Evolutionary conservation across 2,113 vertebrate species (phyloP).

Genomic region (Probosciger aterrimus): DNA sequence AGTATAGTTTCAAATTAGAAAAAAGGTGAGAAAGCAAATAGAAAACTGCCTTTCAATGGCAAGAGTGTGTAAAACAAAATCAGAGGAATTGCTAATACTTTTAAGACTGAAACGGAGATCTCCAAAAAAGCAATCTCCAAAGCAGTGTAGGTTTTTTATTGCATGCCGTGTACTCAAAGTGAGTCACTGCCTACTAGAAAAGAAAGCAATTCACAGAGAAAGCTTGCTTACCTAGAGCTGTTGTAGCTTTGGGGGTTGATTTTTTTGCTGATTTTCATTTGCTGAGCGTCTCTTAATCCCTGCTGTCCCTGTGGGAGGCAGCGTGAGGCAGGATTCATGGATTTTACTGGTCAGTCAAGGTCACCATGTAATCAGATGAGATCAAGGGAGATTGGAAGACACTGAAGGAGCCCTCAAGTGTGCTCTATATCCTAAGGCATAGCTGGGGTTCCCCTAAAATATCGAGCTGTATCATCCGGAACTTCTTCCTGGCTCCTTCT

Average conservation of each 20-base stretch:
- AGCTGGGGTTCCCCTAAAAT: background rate
- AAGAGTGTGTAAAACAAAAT: background rate
- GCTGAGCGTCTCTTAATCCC: background rate
- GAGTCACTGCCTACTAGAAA: background rate
- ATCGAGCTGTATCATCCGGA: too few relatives aligned
- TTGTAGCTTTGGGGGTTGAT: background rate
- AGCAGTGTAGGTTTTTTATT: background rate
- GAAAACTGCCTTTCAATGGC: background rate
- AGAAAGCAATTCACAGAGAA: background rate
- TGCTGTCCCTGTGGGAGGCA: background rate
- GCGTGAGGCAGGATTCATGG: fast-evolving
- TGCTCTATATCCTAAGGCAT: background rate
- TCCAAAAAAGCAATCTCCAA: background rate
- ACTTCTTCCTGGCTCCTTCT: background rate
- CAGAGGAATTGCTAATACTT: background rate
- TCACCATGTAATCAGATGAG: background rate
- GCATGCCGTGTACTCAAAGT: background rate
- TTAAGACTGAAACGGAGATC: background rate
- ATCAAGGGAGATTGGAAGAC: background rate
- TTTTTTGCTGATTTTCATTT: background rate
- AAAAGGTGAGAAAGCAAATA: background rate
- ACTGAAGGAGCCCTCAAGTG: background rate
- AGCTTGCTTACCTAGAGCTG: background rate
- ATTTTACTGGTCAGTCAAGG: background rate
- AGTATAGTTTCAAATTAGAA: background rate